These are phyloP conservation scores for Picathartes gymnocephalus DNA, from an alignment of 2,113 vertebrate genomes.

Conservation along the genomic window DNA sequence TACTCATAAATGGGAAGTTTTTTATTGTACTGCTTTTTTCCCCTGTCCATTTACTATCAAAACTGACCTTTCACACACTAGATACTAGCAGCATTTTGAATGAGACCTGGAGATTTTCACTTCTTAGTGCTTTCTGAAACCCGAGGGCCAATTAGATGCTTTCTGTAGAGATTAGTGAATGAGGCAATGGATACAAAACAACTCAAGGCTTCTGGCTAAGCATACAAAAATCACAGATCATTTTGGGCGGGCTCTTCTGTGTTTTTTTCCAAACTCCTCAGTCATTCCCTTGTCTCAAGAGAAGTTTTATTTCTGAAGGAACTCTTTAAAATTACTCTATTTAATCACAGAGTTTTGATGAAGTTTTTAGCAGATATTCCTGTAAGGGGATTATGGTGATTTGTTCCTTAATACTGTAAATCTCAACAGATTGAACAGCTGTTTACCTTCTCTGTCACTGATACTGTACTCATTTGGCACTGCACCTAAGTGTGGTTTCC, in stretches of 20 bases:
- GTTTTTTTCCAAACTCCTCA: neutral
- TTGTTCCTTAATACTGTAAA: neutral
- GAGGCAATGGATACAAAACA: neutral
- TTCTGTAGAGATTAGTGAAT: neutral
- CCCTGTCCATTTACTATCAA: neutral
- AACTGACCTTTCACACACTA: neutral
- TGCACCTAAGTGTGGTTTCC: neutral
- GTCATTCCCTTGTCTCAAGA: neutral
- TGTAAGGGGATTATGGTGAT: neutral
- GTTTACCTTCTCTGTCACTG: neutral
- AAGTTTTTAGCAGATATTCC: neutral
- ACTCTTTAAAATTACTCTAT: neutral
- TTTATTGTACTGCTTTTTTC: neutral
- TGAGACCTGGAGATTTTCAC: neutral
- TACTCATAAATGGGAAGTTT: neutral
- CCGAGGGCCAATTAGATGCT: neutral
- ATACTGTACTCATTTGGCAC: neutral
- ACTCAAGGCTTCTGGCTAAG: neutral
- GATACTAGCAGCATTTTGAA: neutral
- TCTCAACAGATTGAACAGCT: neutral
- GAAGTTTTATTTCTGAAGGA: neutral
- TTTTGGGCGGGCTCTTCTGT: neutral
- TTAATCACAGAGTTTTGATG: neutral
- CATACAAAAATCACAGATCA: neutral
- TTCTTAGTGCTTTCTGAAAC: neutral